Base-by-base conservation (phyloP, 2,888 invertebrate species). In the Luperina nickerlii region DNA sequence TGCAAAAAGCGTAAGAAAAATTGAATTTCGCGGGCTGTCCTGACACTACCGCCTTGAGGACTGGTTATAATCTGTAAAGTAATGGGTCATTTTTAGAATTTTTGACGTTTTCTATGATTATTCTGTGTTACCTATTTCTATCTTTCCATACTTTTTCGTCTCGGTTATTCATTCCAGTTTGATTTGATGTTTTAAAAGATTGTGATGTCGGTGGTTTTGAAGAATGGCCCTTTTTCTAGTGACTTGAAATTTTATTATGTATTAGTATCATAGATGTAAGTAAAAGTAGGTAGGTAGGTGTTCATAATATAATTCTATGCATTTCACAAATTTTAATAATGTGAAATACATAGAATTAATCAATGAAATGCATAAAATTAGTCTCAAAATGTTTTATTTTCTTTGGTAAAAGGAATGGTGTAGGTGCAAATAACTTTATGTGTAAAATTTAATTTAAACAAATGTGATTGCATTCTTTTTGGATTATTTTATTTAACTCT, bases 321-420 rank as follows among this genome's bases (percentile, higher is more conserved):
- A 85, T 82, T 85, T 85, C 48, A 67, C 2, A n/a, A 75, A 62
- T 38, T 45, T 38, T 38, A 38, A 6, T 38, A 38, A 5, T 38
- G 38, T 38, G 38, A 38, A 38, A 38, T 38, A 38, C 38, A 38
- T 38, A 38, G 38, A 38, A 38, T 38, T 38, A 38, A 38, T 6
- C 5, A 38, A 38, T 38, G 38, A 6, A 38, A 38, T 38, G 38
- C 38, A 38, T 38, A 38, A n/a, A 75, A 57, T 38, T 45, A 51
- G 38, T 66, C 76, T 70, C 48, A 63, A 79, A 79, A 62, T 27
- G 20, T n/a, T 57, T 38, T 63, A 48, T 60, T 45, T 62, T 68
- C 68, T 38, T 63, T 51, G 78, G 60, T 48, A 38, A 74, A 48
- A 24, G 62, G 66, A 74, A 72, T 70, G 85, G 85, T 87, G 85